Evolutionary conservation across 2,888 invertebrate genomes (phyloP), one percentile per base, ranked within the genome.

Genomic region (Trichopoda pennipes): DNA sequence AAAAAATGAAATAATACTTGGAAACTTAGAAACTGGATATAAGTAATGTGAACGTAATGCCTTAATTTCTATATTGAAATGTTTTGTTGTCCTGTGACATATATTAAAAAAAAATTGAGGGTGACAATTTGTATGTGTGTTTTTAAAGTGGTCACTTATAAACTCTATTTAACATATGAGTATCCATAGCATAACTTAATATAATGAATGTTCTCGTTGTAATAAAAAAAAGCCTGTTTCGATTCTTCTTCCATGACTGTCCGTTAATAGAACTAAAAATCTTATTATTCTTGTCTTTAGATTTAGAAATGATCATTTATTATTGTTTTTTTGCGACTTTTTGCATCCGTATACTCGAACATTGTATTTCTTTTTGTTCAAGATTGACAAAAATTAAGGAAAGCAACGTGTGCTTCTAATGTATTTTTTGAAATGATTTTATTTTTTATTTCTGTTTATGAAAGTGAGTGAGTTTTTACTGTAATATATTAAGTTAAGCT

Each of bases 301-400:
- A 85, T 85, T 28, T 87, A 28, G 86, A 88, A 87, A 87, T 86
- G 86, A 88, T 88, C 88, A 89, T 89, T 88, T 89, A 88, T 89
- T 87, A 88, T 86, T 85, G 72, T 69, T 53, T 63, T 76, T 66
- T 42, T 12, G 38, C 21, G 1, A 16, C 32, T 51, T 69, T 56
- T 38, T 19, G 3, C 35, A 55, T 35, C 32, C 19, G 12, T 49
- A 14, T 42, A 14, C 38, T 38, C 55, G 12, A 28, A 42, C 32
- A 35, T 61, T 64, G 55, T 42, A 60, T 55, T 70, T 49, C 1
- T 38, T 44, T 64, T 61, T 76, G 49, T 19, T 56, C 14, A 56
- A 56, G 56, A 70, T 69, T 70, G 61, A 1, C 47, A 47, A 19
- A 32, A 76, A 60, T 58, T 55, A 47, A 16, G 23, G 17, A 63